Percentiles rank a stretch among this genome's conserved stretches.
Conservation (phyloP, 2,888 invertebrate species). For the Opisthograptis luteolata region DNA sequence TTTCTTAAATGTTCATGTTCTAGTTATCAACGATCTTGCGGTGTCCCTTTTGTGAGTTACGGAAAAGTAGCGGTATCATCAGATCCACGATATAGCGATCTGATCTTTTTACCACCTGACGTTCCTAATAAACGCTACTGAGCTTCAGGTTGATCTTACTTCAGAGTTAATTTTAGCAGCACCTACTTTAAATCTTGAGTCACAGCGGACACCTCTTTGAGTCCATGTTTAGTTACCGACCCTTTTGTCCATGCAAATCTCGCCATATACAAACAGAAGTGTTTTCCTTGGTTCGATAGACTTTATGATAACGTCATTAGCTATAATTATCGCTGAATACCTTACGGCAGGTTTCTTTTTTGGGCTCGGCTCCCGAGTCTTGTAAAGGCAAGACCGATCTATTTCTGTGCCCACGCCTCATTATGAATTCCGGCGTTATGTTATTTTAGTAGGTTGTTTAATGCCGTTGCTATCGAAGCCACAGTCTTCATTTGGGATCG, state of each 20-base stretch:
- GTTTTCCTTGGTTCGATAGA: no score
- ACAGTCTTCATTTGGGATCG: constrained; percentile 21
- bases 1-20: no score
- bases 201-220: no score
- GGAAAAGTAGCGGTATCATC: not conserved
- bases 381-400: constrained; percentile 5
- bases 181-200: no score
- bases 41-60: not conserved
- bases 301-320: constrained; percentile 7
- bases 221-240: no score
- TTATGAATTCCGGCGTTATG: constrained; percentile 17
- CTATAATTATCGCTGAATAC: not conserved
- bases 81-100: no score
- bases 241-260: no score
- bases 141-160: no score
- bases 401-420: constrained; percentile 21
- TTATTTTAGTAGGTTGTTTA: constrained; percentile 11
- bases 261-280: no score
- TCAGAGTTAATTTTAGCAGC: no score
- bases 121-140: no score
- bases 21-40: not conserved
- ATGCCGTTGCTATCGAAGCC: constrained; percentile 14
- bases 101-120: no score
- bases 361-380: not conserved
- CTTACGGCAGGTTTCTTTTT: constrained; percentile 10